Base-by-base conservation (phyloP, 2,888 invertebrate species). In the Volucella inflata region DNA sequence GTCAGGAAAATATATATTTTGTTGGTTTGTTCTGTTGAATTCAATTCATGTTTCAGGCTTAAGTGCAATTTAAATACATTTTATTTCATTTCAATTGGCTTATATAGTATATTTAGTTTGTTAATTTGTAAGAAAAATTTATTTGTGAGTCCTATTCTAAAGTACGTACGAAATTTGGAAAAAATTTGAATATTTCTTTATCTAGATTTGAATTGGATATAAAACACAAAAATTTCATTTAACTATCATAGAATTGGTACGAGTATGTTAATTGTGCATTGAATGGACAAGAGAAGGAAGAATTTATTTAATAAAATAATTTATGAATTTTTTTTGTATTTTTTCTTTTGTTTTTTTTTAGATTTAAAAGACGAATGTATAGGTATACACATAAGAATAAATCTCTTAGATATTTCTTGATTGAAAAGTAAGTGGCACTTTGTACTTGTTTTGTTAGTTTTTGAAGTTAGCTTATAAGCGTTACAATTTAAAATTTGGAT, bases 391-490 rank as follows among this genome's bases (percentile, higher is more conserved):
- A 67, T 48, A 72, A 68, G 36, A 72, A 83, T 83, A 72, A 77
- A 82, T 72, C 67, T 82, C 53, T 0, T 83, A 83, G 72, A 70
- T 79, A 84, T 79, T 78, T 83, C 70, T 87, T 85, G 85, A 87
- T 87, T 87, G 87, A 81, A 87, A 87, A 85, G 74, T 87, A 87
- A 87, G 82, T 88, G 87, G 87, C 88, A 87, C 88, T 88, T 88
- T 82, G 87, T 87, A 87, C 77, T 87, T 72, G 77, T 67, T 8
- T 82, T 74, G 42, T 77, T 81, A 30, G 6, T 6, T 6, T 0
- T 21, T 30, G 6, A 1, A 6, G 0, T 1, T 30, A 81, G 60
- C 65, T 57, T 81, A 67, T 68, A 85, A 85, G 85, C 85, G 51
- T 81, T 85, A 62, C 9, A 62, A 51, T 60, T 44, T 42, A 2